These are phyloP conservation scores for Isichthys henryi DNA, from an alignment of 2,113 vertebrate species.

Conservation along the genomic window DNA sequence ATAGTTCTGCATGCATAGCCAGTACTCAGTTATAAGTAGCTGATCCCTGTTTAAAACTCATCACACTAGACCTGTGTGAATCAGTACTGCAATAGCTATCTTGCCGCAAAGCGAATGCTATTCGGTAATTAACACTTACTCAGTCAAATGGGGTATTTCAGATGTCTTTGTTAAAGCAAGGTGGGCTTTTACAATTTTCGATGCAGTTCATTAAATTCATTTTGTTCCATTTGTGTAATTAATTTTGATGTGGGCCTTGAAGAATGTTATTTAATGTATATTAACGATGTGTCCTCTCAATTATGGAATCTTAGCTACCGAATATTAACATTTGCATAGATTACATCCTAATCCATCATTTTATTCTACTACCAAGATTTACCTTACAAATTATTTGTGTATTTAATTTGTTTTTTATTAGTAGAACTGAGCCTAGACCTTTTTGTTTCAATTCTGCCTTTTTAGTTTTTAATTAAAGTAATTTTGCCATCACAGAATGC, in stretches of 20 bases:
- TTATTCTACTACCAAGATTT: neutral
- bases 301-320: neutral
- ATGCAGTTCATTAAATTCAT: neutral
- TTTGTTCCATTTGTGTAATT: neutral
- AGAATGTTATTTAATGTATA: neutral
- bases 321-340: neutral
- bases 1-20: neutral
- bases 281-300: neutral
- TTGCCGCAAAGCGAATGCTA: constrained; percentile 38
- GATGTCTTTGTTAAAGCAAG: constrained; percentile 10
- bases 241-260: neutral
- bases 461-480: constrained; percentile 61
- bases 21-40: neutral
- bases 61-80: neutral
- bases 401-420: neutral
- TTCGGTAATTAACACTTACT: constrained; percentile 36
- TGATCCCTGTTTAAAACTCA: neutral
- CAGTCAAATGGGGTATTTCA: constrained; percentile 36
- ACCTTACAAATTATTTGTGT: neutral
- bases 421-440: neutral
- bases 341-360: neutral
- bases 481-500: constrained; percentile 63
- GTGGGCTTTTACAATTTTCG: neutral
- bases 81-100: neutral
- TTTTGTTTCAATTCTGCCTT: neutral